Evolutionary conservation across 2,113 vertebrate genomes (phyloP).

Genomic region (Aviceda subcristata): DNA sequence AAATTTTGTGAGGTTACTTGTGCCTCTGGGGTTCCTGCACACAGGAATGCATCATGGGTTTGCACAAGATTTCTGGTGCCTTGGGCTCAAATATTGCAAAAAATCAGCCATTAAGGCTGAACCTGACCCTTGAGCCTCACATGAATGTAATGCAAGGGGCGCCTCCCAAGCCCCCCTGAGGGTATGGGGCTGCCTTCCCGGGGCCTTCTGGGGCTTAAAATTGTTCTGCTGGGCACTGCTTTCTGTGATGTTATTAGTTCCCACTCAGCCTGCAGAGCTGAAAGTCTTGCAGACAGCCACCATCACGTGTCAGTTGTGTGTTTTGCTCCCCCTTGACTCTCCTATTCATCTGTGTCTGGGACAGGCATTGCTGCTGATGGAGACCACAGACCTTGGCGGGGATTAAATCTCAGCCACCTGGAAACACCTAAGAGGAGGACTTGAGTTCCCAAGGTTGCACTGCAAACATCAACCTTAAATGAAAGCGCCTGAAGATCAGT

Average conservation of each 20-base stretch:
- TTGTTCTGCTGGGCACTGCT: neutral
- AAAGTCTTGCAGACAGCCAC: neutral
- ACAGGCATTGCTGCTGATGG: slow-evolving; percentile 56
- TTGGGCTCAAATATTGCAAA: neutral
- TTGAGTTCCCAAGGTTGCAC: slow-evolving; percentile 51
- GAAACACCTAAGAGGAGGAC: slow-evolving; percentile 57
- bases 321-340: neutral
- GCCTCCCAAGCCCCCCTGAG: fast-evolving
- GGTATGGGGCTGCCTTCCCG: fast-evolving
- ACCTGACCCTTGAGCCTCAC: neutral
- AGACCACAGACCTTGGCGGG: slow-evolving; percentile 37
- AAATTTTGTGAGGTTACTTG: neutral
- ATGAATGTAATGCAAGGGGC: fast-evolving
- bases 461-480: slow-evolving; percentile 54
- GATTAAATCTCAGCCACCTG: slow-evolving; percentile 36
- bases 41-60: neutral
- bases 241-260: neutral
- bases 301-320: fast-evolving
- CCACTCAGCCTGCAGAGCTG: neutral
- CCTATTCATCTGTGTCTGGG: neutral
- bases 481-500: slow-evolving; percentile 31
- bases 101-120: neutral
- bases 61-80: neutral
- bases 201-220: neutral
- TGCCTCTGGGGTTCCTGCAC: neutral